Evolutionary conservation across 2,113 vertebrate species (phyloP), one percentile per base, ranked within the genome.

Genomic region (Delphinapterus leucas): DNA sequence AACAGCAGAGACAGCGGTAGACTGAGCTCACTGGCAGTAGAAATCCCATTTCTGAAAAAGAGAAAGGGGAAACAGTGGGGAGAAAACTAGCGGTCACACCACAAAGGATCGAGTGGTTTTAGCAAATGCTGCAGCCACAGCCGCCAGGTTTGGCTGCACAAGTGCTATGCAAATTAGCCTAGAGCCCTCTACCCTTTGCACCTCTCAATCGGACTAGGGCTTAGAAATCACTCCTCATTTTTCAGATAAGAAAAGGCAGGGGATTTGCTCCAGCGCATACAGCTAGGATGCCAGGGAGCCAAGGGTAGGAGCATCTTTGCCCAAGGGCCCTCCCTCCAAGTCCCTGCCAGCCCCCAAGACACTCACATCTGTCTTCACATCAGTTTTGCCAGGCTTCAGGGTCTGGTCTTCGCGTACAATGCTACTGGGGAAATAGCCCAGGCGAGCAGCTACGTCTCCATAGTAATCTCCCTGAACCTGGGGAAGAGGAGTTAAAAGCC

Each of bases 401-500:
- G 98, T 98, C 28, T 99, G 99, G 7, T 98, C 98, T 97, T 99
- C 99, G 79, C 99, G 98, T 71, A 99, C 99, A 13, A 99, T 98
- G 6, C 98, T 99, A 98, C 99, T 99, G 47, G 99, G 99, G 92
- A 99, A 99, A 94, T 99, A 99, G 12, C 99, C 99, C 68, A 99
- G 97, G 6, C 98, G 98, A 83, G 99, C 99, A 9, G 99, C 99
- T 96, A 99, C 97, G 49, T 99, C 99, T 77, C 99, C 99, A 23
- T 99, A 99, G 96, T 99, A 99, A 18, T 99, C 99, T 41, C 99
- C 99, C 95, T 99, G 99, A 53, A 99, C 99, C 99, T 99, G 96
- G 47, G 33, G 21, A 82, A 76, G 17, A 95, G 20, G 53, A 25
- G 41, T 93, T 87, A 73, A 70, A 91, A 90, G 67, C 61, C 53